Evolutionary conservation across 1,140 invertebrate genomes (phyloP), one percentile per base, ranked within the genome.

Genomic region (Halictus rubicundus): DNA sequence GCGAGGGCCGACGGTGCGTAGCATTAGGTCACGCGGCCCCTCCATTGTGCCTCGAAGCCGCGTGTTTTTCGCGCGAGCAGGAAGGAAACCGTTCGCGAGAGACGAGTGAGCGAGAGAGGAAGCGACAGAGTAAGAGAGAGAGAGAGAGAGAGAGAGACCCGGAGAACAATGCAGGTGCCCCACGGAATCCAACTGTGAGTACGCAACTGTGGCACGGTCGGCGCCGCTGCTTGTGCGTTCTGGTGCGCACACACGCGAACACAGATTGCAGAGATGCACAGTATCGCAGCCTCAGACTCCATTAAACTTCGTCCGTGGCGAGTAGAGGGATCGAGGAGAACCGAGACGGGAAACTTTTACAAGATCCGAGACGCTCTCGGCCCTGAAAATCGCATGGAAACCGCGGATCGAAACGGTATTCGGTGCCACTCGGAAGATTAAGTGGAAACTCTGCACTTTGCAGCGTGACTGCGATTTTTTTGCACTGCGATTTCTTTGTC

Each of bases 241-340:
- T 63, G n/a, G 39, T 25, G 64, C 73, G 66, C 66, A 70, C 27
- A 64, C 52, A 46, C 42, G 63, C 66, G 66, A 59, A 70, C 54
- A 46, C 52, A 46, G 42, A 46, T 46, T 12, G 46, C 61, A 39
- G 27, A 32, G 37, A 72, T 14, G 10, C 42, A 46, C 42, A 14
- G 61, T 59, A 69, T 81, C 52, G 60, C 32, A 49, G 66, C 37
- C 42, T 2, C 49, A 63, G 75, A 81, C 57, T 54, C 79, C 72
- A 68, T 76, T 80, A 80, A 80, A 76, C 42, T 80, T 80, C 65
- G 37, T 12, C 2, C 71, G 23, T 39, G 4, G 9, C 12, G 59
- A 46, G 6, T 12, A 25, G n/a, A 52, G 57, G 74, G 54, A 42
- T 65, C 25, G 25, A 27, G 4, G 8, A 12, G 12, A 0, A 9